Evolutionary conservation across 2,888 invertebrate species (phyloP), one percentile per base, ranked within the genome.

Genomic region (Ophonus ardosiacus): DNA sequence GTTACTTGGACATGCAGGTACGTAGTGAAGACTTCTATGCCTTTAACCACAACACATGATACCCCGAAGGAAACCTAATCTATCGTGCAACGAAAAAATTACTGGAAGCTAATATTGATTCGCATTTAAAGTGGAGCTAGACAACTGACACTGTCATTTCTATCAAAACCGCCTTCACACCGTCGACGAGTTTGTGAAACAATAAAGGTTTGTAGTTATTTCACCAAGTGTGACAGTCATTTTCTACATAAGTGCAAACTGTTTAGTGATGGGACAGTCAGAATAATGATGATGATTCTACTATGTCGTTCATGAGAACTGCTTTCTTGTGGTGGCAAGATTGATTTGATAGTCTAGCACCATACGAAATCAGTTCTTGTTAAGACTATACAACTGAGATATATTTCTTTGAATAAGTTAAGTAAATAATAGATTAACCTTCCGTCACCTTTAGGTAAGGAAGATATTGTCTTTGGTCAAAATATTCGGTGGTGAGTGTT

Each of bases 301-400:
- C 15, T 7, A 43, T 24, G 38, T 88, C 87, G 87, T 87, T 71
- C 83, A 92, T 92, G 94, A 93, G 93, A 91, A 94, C 94, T 94
- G 94, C 91, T 93, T 94, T 94, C 93, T 93, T 93, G 92, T 93
- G 92, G 94, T 94, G 94, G 91, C 89, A 92, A 93, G 94, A 94
- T 93, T 88, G 86, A 88, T 88, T 89, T 87, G 87, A 87, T 89
- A 91, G 91, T 94, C 94, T 94, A 94, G 94, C 94, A 94, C 94
- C 94, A 94, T 94, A 94, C 93, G 94, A 94, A 94, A 94, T 91
- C 92, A 91, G 92, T 92, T 91, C 92, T 92, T 91, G 88, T 85
- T 31, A 31, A 31, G 31, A 86, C 80, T 86, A 86, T 87, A 81
- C 79, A 51, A 10, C 43, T 10, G 31, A 31, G 31, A 31, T 31